Percentiles rank a stretch among this genome's conserved stretches.
These are phyloP conservation scores for Odontamblyopus lacepedii DNA, from an alignment of 2,797 vertebrate genomes.

Conservation along the genomic window DNA sequence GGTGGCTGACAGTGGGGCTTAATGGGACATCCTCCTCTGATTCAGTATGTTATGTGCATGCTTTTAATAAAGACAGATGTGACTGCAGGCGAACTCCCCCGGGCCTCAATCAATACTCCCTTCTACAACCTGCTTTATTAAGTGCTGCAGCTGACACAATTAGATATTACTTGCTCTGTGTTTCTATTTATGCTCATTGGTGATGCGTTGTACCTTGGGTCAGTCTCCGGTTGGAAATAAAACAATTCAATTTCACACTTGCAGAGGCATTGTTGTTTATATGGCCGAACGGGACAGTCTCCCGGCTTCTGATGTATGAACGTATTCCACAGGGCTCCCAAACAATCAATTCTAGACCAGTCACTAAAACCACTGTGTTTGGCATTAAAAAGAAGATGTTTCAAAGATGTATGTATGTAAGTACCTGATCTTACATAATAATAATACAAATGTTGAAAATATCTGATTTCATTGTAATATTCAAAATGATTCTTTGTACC, in stretches of 20 bases:
- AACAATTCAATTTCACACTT: conserved; percentile 25
- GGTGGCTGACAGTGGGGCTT: neutral
- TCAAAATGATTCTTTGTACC: no score
- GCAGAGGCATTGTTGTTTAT: conserved; percentile 24
- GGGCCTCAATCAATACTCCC: conserved; percentile 40
- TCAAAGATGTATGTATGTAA: neutral
- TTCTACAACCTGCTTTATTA: conserved; percentile 20
- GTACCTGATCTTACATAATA: neutral
- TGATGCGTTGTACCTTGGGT: neutral
- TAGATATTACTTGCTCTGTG: conserved; percentile 26
- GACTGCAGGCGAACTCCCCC: conserved; percentile 13
- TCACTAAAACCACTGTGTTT: neutral
- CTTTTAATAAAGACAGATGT: conserved; percentile 26
- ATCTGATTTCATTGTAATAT: neutral
- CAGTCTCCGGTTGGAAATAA: conserved; percentile 18
- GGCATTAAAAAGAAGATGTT: conserved; percentile 2
- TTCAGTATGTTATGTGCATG: conserved; percentile 11
- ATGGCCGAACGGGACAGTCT: neutral
- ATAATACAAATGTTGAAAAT: no score
- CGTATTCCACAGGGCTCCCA: conserved; percentile 5
- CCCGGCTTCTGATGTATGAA: conserved; percentile 1
- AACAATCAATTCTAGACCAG: neutral
- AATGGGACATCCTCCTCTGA: conserved; percentile 14
- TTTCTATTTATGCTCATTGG: neutral
- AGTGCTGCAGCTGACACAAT: conserved; percentile 31